Conservation (phyloP, 2,888 invertebrate species). For the Anodontia alba region DNA sequence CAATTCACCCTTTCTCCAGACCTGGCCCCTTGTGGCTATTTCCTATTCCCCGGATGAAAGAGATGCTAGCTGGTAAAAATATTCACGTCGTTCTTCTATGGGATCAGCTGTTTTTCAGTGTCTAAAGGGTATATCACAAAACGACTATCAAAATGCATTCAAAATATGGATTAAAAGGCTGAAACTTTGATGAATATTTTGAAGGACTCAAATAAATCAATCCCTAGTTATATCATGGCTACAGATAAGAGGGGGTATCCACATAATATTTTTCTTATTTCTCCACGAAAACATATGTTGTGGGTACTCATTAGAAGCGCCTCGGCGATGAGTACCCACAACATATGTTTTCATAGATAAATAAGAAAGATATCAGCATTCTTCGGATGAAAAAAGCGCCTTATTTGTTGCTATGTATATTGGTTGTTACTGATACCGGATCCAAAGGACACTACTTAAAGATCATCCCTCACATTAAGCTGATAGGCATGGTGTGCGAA, state of each 20-base stretch:
- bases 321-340: no score
- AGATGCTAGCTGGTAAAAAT: neutral
- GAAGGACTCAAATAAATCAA: slow-evolving; percentile 14
- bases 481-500: no score
- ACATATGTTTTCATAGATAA: no score
- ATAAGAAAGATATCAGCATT: no score
- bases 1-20: neutral
- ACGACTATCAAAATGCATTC: slow-evolving; percentile 11
- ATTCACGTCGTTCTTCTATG: neutral
- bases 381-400: no score
- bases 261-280: no score
- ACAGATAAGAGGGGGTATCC: no score
- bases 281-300: no score
- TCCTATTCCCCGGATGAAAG: no score
- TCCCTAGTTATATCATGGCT: neutral
- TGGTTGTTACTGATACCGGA: neutral
- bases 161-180: neutral
- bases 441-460: neutral
- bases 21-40: neutral
- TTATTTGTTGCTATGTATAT: no score
- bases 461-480: no score
- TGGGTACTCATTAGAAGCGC: no score
- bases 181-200: slow-evolving; percentile 15
- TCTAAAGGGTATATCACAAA: slow-evolving; percentile 18
- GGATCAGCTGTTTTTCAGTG: neutral